Percentiles rank a stretch among this genome's conserved stretches.
These are phyloP conservation scores for Fundulus diaphanus DNA, from an alignment of 2,797 vertebrate species.

Conservation along the genomic window DNA sequence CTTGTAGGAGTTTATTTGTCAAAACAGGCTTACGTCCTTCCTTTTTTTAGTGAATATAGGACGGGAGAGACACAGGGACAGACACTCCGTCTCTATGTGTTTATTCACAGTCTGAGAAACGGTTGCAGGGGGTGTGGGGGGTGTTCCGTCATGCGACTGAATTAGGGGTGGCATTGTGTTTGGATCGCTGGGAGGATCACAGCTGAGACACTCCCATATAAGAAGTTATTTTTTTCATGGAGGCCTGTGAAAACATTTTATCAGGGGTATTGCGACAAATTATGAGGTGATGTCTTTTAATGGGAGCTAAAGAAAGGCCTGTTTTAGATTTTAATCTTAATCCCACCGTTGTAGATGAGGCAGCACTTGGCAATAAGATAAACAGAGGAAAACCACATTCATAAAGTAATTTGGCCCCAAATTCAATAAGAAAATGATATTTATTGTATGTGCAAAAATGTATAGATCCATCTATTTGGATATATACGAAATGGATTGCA, in stretches of 20 bases:
- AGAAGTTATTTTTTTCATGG: slow-evolving; percentile 34
- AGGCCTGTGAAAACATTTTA: slow-evolving; percentile 34
- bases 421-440: neutral
- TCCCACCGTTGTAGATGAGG: neutral
- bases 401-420: neutral
- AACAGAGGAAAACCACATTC: neutral
- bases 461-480: slow-evolving; percentile 52
- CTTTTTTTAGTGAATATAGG: slow-evolving; percentile 76
- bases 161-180: slow-evolving; percentile 74
- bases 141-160: slow-evolving; percentile 71
- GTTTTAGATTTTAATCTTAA: slow-evolving; percentile 6
- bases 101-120: slow-evolving; percentile 74
- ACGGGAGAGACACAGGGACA: slow-evolving; percentile 78
- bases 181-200: slow-evolving; percentile 58
- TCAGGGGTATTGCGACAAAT: slow-evolving; percentile 21
- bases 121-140: slow-evolving; percentile 36
- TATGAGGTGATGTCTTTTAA: slow-evolving; percentile 2
- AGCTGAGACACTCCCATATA: slow-evolving; percentile 49
- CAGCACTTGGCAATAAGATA: neutral
- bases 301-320: slow-evolving; percentile 5
- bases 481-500: slow-evolving; percentile 46
- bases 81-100: slow-evolving; percentile 79
- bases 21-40: slow-evolving; percentile 86
- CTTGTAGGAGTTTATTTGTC: slow-evolving; percentile 78
- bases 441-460: slow-evolving; percentile 15